Evolutionary conservation across 2,797 vertebrate genomes (phyloP), one percentile per base, ranked within the genome.

Genomic region (Linurgus olivaceus): DNA sequence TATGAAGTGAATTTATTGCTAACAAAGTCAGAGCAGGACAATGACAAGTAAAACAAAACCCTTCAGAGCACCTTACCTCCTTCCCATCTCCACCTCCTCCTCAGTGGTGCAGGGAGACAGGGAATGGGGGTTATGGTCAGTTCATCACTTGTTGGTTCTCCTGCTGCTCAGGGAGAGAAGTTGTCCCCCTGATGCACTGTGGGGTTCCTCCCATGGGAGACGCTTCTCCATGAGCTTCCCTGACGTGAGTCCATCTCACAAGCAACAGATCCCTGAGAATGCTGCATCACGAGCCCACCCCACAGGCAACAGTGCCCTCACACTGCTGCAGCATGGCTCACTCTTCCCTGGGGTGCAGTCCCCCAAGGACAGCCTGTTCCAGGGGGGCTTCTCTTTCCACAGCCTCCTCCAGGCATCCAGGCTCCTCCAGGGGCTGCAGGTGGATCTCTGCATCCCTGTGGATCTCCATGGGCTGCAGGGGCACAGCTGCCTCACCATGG

Each of bases 141-240:
- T 8, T n/a, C 38, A 62, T 38, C 33, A 23, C 6, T 17, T 17
- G 2, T 3, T 3, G 28, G 11, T 80, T 68, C 20, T 50, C 10
- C 54, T 2, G 6, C 29, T 58, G 8, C 16, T 24, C 54, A 24
- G 35, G 42, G 4, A 24, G 8, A 26, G 21, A 19, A n/a, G 14
- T 11, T 11, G 1, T 10, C 50, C 12, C 15, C 10, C 25, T 68
- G 35, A 17, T 42, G 19, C 24, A 24, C 15, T 0, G 0, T 33
- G 62, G 61, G 23, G 11, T n/a, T 6, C 14, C 17, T 48, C 24
- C 35, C 35, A 9, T 2, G 2, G 35, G 29, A 48, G 9, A 23
- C 14, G 28, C 9, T 1, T 40, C 24, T n/a, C 33, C 21, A 8
- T 26, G 61, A 26, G 13, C 28, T 55, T 20, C 21, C 13, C 21